A percentile compares a stretch with the other conserved stretches of the same genome.
Evolutionary conservation across 2,113 vertebrate genomes (phyloP).

Genomic region (Acanthisitta chloris): DNA sequence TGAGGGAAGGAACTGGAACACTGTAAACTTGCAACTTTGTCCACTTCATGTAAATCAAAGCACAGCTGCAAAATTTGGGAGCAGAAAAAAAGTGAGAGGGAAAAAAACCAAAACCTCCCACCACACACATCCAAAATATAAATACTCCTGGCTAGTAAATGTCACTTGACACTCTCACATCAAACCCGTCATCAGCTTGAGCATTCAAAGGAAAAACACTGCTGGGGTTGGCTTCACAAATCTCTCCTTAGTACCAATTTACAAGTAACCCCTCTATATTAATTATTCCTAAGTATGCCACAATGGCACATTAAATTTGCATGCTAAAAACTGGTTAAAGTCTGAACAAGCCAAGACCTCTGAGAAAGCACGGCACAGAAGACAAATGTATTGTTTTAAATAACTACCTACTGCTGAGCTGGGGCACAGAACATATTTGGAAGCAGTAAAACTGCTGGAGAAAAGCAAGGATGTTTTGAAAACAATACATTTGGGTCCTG

Average conservation of each 20-base stretch:
- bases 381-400: slow-evolving; percentile 33
- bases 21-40: not conserved
- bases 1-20: not conserved
- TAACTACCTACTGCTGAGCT: slow-evolving; percentile 30
- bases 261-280: slow-evolving; percentile 1
- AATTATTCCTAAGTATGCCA: slow-evolving; percentile 17
- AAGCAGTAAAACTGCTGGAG: not conserved
- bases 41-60: not conserved
- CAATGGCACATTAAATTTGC: slow-evolving; percentile 49
- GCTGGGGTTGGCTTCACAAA: not conserved
- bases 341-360: slow-evolving; percentile 6
- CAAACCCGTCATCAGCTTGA: not conserved
- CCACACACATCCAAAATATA: slow-evolving; percentile 39
- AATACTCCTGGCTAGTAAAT: slow-evolving; percentile 42
- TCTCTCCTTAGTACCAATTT: not conserved
- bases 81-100: not conserved
- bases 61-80: slow-evolving; percentile 45
- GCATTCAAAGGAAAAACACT: not conserved
- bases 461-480: not conserved
- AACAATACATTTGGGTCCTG: not conserved
- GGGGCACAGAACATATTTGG: not conserved
- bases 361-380: not conserved
- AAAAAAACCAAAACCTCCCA: not conserved
- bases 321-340: slow-evolving; percentile 26
- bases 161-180: slow-evolving; percentile 48